Conservation (phyloP, 1,140 invertebrate species). For the Meloidogyne floridensis region DNA sequence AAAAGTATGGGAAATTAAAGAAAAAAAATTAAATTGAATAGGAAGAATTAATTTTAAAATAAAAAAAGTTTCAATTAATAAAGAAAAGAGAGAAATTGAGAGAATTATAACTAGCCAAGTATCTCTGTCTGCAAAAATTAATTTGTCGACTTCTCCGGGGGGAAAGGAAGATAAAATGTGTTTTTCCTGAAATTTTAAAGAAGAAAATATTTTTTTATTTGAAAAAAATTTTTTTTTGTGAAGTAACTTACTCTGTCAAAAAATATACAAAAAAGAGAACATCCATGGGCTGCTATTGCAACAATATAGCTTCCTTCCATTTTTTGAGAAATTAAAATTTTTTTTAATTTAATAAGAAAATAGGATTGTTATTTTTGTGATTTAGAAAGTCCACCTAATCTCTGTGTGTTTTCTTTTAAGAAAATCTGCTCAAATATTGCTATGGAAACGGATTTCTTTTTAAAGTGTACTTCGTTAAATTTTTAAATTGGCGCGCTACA, state of each 20-base stretch:
- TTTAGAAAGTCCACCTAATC: no score
- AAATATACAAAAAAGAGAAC: neutral
- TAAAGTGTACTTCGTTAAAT: no score
- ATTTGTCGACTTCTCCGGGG: neutral
- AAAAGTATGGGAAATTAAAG: slow-evolving; percentile 4
- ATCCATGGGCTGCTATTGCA: neutral
- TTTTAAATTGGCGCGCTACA: no score
- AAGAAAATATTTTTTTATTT: neutral
- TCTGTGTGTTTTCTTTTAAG: no score
- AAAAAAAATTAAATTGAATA: neutral
- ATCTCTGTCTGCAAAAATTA: neutral
- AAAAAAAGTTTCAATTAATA: slow-evolving; percentile 7
- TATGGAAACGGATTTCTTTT: no score
- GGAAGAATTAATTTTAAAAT: neutral
- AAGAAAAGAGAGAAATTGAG: neutral
- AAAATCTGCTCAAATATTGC: no score
- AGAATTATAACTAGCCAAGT: neutral
- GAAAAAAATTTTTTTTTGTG: neutral
- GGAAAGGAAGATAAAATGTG: neutral
- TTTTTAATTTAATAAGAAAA: no score
- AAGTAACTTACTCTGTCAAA: neutral
- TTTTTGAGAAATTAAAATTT: neutral
- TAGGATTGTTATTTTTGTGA: no score
- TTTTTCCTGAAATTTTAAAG: neutral
- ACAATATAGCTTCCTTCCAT: slow-evolving; percentile 2